These are phyloP conservation scores for Ranitomeya imitator DNA, from an alignment of 2,113 vertebrate species.

Conservation along the genomic window DNA sequence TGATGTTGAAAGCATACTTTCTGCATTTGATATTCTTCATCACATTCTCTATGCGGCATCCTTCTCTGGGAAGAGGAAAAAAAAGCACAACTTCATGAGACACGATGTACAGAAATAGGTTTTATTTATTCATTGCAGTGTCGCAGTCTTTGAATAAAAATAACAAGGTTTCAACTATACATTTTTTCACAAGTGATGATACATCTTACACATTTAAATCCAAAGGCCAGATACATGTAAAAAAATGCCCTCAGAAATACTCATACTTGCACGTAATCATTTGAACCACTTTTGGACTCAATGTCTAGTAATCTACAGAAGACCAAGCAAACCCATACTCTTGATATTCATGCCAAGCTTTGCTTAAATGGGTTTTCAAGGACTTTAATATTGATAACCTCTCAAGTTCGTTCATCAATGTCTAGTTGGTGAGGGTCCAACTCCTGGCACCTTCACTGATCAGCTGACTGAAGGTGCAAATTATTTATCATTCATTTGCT, in stretches of 20 bases:
- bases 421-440: too few relatives aligned
- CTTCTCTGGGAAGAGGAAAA: slow-evolving; percentile 89
- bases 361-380: background rate
- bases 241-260: slow-evolving; percentile 79
- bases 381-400: too few relatives aligned
- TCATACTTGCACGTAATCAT: slow-evolving; percentile 64
- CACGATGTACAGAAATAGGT: slow-evolving; percentile 81
- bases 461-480: too few relatives aligned
- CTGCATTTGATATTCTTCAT: slow-evolving; percentile 98
- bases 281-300: slow-evolving; percentile 19
- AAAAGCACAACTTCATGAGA: slow-evolving; percentile 82
- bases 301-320: background rate
- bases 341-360: background rate
- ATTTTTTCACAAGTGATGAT: slow-evolving; percentile 81
- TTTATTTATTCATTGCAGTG: slow-evolving; percentile 86
- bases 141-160: slow-evolving; percentile 81
- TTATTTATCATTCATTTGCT: too few relatives aligned
- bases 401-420: too few relatives aligned
- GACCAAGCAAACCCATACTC: background rate
- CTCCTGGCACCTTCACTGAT: too few relatives aligned
- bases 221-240: slow-evolving; percentile 80
- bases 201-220: slow-evolving; percentile 88
- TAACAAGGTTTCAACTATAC: slow-evolving; percentile 84
- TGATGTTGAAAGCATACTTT: slow-evolving; percentile 98
- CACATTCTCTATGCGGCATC: slow-evolving; percentile 99